A percentile compares a stretch with the other conserved stretches of the same genome.
phyloP scores from a whole-genome alignment of 2,113 vertebrate genomes.

The Vulpes lagopus region DNA sequence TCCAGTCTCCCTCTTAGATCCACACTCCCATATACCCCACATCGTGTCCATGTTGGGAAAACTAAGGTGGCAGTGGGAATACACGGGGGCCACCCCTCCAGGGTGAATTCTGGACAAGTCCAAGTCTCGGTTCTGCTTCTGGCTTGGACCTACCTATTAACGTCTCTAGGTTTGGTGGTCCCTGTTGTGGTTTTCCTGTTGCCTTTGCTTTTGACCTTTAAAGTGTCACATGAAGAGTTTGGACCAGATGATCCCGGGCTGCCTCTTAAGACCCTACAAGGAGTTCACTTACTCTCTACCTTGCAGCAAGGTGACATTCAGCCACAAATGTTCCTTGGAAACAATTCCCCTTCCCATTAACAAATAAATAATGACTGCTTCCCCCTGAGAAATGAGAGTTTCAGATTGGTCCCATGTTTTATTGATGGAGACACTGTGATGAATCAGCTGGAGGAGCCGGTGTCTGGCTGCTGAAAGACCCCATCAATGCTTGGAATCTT shows the following conservation, averaged over 20 bases:
- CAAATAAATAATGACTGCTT: conserved; percentile 64
- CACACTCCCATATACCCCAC: background rate
- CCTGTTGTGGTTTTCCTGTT: background rate
- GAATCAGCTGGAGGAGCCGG: conserved; percentile 35
- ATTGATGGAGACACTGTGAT: conserved; percentile 78
- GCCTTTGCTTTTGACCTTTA: background rate
- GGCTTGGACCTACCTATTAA: background rate
- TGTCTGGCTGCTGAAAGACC: conserved; percentile 72
- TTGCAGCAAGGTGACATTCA: background rate
- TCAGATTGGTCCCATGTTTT: conserved; percentile 72
- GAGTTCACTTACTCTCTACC: conserved; percentile 31
- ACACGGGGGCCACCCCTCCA: background rate
- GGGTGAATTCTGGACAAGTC: background rate
- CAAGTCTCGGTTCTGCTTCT: background rate
- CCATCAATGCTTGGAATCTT: conserved; percentile 17
- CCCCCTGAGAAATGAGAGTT: conserved; percentile 5
- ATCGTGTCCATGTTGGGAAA: background rate
- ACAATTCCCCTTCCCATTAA: background rate
- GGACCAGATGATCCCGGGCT: background rate
- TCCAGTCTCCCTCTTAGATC: background rate
- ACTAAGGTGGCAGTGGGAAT: background rate
- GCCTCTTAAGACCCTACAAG: background rate
- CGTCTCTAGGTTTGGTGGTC: background rate
- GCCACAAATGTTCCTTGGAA: background rate
- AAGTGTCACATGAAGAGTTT: background rate